Conservation (phyloP, 2,888 invertebrate genomes). For the Drosophila macrospina region DNA sequence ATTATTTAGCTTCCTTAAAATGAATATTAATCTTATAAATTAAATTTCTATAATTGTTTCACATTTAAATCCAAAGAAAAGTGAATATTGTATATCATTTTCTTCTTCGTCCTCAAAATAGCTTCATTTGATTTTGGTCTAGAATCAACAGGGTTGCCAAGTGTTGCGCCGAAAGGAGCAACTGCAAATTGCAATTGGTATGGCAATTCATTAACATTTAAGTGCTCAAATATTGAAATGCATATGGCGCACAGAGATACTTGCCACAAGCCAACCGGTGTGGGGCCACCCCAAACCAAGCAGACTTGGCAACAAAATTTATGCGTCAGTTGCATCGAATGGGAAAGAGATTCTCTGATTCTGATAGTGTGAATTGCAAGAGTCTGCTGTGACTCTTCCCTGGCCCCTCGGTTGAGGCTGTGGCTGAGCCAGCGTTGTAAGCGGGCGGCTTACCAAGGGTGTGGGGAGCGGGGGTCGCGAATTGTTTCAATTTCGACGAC, state of each 20-base stretch:
- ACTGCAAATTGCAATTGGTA: conserved; percentile 27
- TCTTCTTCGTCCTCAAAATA: background rate
- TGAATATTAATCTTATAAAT: too few relatives aligned
- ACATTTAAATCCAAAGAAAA: too few relatives aligned
- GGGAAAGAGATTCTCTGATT: conserved; percentile 29
- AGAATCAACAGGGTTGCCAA: background rate
- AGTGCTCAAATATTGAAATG: conserved; percentile 49
- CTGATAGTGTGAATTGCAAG: conserved; percentile 5
- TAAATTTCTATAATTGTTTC: too few relatives aligned
- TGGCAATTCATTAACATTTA: conserved; percentile 56
- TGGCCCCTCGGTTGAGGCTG: background rate
- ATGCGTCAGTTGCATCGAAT: conserved; percentile 62
- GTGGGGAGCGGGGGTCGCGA: conserved; percentile 18
- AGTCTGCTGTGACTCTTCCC: too few relatives aligned
- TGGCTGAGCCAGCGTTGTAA: conserved; percentile 3
- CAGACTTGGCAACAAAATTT: conserved; percentile 48
- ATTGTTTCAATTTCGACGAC: conserved; percentile 70
- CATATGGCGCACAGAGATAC: conserved; percentile 32
- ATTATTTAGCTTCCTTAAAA: too few relatives aligned
- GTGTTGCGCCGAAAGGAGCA: background rate
- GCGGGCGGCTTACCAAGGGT: background rate
- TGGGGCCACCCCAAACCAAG: background rate
- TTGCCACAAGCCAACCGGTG: background rate
- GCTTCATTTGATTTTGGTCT: background rate
- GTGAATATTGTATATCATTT: background rate